These are phyloP conservation scores for Drosophila mayri DNA, from an alignment of 1,140 invertebrate genomes.

Conservation along the genomic window DNA sequence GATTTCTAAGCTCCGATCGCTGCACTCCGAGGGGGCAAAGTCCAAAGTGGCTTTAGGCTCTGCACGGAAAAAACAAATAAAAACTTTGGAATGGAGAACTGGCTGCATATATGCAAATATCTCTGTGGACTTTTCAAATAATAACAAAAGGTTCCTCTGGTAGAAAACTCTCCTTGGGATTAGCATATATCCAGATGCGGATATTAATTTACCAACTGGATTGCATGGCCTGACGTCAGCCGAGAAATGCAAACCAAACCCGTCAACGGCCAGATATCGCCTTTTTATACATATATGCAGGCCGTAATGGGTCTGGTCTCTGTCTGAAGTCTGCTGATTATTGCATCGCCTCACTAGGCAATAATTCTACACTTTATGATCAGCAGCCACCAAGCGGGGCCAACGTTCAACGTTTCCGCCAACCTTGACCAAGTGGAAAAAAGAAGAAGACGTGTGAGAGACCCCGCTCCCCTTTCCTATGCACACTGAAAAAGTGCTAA, in stretches of 20 bases:
- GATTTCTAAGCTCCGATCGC: conserved; percentile 35
- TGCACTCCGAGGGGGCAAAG: conserved; percentile 29
- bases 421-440: conserved; percentile 48
- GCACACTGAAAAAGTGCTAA: conserved; percentile 32
- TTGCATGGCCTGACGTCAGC: conserved; percentile 17
- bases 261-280: conserved; percentile 1
- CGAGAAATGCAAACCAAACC: conserved; percentile 19
- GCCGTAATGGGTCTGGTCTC: conserved; percentile 13
- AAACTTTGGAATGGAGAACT: not conserved
- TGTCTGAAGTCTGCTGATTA: conserved; percentile 17
- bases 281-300: conserved; percentile 4
- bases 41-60: conserved; percentile 17
- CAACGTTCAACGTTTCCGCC: conserved; percentile 16
- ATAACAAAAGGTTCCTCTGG: not conserved
- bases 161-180: conserved; percentile 36
- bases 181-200: conserved; percentile 34
- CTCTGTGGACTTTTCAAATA: not conserved
- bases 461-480: conserved; percentile 11
- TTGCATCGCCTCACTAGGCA: conserved; percentile 24
- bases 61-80: not conserved
- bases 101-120: not conserved
- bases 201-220: conserved; percentile 19
- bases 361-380: conserved; percentile 47
- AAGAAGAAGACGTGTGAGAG: not conserved
- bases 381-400: not conserved